These are phyloP conservation scores for Calameuta idolon DNA, from an alignment of 2,888 invertebrate genomes.

Conservation along the genomic window DNA sequence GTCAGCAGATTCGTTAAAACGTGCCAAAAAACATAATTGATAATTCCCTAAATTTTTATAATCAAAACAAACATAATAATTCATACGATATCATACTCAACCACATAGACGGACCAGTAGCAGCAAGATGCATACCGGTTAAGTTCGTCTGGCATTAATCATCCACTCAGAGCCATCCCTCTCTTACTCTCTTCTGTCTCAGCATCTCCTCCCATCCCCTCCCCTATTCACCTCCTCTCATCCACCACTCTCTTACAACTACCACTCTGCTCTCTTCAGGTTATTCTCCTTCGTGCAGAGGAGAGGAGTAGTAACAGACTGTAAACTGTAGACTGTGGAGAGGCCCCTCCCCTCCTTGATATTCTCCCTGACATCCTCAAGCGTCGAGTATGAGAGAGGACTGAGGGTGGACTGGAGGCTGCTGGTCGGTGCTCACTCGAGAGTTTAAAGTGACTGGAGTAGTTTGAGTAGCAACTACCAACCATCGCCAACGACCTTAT, in stretches of 20 bases:
- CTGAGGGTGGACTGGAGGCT: background rate
- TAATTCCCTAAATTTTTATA: background rate
- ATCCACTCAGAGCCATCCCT: conserved; percentile 32
- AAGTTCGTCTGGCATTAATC: conserved; percentile 43
- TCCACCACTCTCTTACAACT: background rate
- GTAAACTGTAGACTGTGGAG: background rate
- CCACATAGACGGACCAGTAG: background rate
- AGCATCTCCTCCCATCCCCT: background rate
- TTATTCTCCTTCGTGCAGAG: background rate
- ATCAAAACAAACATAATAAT: background rate
- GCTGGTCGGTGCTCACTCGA: background rate
- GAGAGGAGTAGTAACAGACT: background rate
- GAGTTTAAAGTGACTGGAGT: conserved; percentile 37
- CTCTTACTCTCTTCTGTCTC: conserved; percentile 10
- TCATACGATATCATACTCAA: background rate
- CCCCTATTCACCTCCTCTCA: conserved; percentile 8
- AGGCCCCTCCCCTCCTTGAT: background rate
- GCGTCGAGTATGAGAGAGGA: background rate
- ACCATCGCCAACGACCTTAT: conserved; percentile 30
- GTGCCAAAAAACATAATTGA: background rate
- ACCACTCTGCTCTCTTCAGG: background rate
- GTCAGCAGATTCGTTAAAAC: background rate
- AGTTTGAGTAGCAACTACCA: conserved; percentile 40
- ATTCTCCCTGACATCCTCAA: background rate
- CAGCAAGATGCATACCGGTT: conserved; percentile 27